Evolutionary conservation across 2,113 vertebrate species (phyloP).

Genomic region (Romanogobio albipinnatus): DNA sequence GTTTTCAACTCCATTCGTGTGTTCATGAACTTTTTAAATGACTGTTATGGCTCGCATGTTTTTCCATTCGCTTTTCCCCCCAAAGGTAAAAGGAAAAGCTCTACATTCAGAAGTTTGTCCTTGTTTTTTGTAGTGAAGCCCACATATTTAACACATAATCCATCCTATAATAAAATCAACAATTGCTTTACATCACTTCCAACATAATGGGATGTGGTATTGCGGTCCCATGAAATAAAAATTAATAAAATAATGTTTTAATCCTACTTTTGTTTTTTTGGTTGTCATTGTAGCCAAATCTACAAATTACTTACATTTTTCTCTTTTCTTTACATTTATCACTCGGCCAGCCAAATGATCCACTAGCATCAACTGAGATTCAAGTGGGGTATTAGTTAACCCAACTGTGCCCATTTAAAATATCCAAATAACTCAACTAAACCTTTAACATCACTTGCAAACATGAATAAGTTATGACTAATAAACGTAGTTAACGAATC

Average conservation of each 20-base stretch:
- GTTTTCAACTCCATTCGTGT: background rate
- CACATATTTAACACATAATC: constrained; percentile 27
- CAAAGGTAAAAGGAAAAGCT: constrained; percentile 15
- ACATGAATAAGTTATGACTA: constrained; percentile 49
- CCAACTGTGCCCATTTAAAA: constrained; percentile 49
- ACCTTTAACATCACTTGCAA: constrained; percentile 17
- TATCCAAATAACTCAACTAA: constrained; percentile 38
- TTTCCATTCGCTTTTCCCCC: background rate
- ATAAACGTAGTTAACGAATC: constrained; percentile 48
- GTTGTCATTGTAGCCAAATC: constrained; percentile 55
- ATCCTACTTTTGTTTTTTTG: constrained; percentile 60
- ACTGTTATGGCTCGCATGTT: background rate
- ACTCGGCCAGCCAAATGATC: constrained; percentile 79
- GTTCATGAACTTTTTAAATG: constrained; percentile 6
- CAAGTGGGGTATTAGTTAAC: constrained; percentile 46
- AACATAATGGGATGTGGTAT: constrained; percentile 11
- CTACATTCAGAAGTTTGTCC: constrained; percentile 41
- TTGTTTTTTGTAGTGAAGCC: constrained; percentile 4
- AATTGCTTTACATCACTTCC: constrained; percentile 16
- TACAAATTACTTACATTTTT: constrained; percentile 40
- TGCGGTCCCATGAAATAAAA: constrained; percentile 45
- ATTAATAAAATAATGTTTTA: constrained; percentile 29
- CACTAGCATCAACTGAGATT: constrained; percentile 53
- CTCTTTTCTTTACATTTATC: constrained; percentile 59
- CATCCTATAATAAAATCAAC: constrained; percentile 28